Conservation (phyloP, 2,888 invertebrate genomes). For the Amiota communis region DNA sequence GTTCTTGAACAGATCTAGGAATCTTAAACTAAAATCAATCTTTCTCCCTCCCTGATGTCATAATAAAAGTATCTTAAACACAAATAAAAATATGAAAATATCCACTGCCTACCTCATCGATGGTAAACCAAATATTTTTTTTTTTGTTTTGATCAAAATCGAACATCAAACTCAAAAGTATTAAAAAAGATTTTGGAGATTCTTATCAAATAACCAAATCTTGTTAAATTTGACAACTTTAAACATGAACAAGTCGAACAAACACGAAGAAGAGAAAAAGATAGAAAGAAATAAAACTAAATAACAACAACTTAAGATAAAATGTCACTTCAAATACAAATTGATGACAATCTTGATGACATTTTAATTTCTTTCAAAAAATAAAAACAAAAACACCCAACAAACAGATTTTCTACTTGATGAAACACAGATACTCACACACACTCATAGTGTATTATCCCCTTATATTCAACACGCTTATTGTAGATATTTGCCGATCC, state of each 20-base stretch:
- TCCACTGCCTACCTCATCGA: no score
- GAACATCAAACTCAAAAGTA: no score
- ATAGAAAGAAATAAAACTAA: conserved; percentile 26
- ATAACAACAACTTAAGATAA: conserved; percentile 33
- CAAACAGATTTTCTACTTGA: conserved; percentile 61
- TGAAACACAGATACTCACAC: conserved; percentile 27
- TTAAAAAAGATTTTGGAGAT: conserved; percentile 37
- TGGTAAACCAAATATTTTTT: background rate
- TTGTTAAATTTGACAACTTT: conserved; percentile 69
- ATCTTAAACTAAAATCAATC: no score
- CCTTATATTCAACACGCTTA: background rate
- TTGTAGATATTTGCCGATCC: no score
- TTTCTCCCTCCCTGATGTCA: no score
- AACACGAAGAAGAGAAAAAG: conserved; percentile 20
- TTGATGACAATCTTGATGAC: conserved; percentile 70
- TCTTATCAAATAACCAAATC: conserved; percentile 61
- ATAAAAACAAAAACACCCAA: conserved; percentile 43
- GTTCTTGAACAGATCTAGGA: no score
- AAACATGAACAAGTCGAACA: conserved; percentile 56
- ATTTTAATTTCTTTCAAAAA: conserved; percentile 66
- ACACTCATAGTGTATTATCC: conserved; percentile 1
- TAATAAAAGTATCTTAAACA: no score
- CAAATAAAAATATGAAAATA: no score
- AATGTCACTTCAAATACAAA: conserved; percentile 60
- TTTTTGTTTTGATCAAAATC: conserved; percentile 29